Percentiles rank a stretch among this genome's conserved stretches.
phyloP scores from a whole-genome alignment of 2,113 vertebrate genomes.

The Alaudala cheleensis region DNA sequence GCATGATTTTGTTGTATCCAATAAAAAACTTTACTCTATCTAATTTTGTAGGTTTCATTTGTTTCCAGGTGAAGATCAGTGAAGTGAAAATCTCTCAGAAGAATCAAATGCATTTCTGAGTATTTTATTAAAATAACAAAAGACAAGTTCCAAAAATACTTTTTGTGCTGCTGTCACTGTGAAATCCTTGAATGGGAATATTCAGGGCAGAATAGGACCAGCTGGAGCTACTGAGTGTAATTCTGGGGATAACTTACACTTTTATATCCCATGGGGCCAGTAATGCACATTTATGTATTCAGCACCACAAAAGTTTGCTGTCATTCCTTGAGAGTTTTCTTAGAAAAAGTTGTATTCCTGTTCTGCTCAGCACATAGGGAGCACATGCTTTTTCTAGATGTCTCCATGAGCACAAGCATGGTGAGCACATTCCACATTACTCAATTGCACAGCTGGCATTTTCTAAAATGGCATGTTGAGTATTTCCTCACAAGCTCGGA shows the following conservation, averaged over 20 bases:
- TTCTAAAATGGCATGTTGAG: neutral
- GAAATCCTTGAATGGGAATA: neutral
- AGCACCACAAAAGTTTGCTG: neutral
- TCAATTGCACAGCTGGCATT: slow-evolving; percentile 12
- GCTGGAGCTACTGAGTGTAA: neutral
- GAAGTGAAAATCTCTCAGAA: neutral
- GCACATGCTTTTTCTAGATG: neutral
- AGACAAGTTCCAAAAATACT: neutral
- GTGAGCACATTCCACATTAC: neutral
- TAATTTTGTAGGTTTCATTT: neutral
- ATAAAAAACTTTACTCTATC: neutral
- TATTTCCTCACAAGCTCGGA: neutral
- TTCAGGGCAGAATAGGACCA: neutral
- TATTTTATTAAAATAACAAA: slow-evolving; percentile 25
- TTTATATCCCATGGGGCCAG: neutral
- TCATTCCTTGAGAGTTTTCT: neutral
- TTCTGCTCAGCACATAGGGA: neutral
- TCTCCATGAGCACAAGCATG: neutral
- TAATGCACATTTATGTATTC: neutral
- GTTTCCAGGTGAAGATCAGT: neutral
- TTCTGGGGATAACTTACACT: neutral
- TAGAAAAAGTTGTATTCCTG: neutral
- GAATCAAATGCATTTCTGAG: neutral
- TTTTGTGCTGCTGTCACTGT: neutral
- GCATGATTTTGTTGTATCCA: neutral